Evolutionary conservation across 2,113 vertebrate species (phyloP).

Genomic region (Tyrannus savana): DNA sequence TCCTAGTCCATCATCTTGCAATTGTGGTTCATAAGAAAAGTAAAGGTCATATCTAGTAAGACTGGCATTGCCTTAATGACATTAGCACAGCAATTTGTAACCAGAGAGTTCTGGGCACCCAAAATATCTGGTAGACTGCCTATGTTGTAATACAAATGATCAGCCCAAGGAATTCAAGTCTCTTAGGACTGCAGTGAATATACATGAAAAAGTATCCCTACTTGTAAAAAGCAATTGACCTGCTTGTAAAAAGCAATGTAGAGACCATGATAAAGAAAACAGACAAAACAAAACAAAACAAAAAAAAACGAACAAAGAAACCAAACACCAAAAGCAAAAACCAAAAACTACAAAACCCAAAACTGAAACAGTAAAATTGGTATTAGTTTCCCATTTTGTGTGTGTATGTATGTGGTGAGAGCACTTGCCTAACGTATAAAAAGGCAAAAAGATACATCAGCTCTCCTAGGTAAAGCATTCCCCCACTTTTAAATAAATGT

Average conservation of each 20-base stretch:
- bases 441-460: background rate
- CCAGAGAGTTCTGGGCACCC: background rate
- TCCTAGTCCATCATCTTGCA: background rate
- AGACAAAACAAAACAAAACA: background rate
- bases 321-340: background rate
- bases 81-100: constrained; percentile 2
- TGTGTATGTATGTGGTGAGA: background rate
- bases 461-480: background rate
- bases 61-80: background rate
- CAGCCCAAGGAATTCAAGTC: background rate
- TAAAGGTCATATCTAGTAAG: background rate
- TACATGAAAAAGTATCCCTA: background rate
- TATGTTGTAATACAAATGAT: background rate
- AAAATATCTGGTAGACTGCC: background rate
- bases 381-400: background rate
- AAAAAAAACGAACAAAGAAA: background rate
- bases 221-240: background rate
- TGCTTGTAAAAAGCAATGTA: background rate
- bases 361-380: background rate
- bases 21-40: background rate
- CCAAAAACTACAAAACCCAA: background rate
- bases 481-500: background rate
- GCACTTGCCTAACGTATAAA: background rate
- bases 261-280: background rate
- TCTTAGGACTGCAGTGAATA: background rate